Evolutionary conservation across 2,113 vertebrate genomes (phyloP).

Genomic region (Chinchilla lanigera): DNA sequence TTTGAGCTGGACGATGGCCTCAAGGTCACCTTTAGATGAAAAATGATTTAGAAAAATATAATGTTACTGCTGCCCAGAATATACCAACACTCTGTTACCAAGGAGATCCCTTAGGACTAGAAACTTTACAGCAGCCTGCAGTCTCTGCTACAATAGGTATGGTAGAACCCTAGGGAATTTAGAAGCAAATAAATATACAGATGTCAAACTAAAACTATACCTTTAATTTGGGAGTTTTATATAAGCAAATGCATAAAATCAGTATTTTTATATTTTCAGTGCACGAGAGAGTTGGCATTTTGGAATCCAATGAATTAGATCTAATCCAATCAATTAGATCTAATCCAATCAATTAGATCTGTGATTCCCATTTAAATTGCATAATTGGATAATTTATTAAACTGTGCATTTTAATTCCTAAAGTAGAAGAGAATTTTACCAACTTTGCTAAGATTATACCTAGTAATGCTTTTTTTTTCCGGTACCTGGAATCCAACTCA

Average conservation of each 20-base stretch:
- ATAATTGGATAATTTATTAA: conserved; percentile 38
- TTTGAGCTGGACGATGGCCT: not conserved
- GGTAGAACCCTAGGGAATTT: not conserved
- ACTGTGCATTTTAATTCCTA: conserved; percentile 36
- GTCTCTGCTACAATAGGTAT: not conserved
- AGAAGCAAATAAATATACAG: not conserved
- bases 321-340: not conserved
- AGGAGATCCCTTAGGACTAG: not conserved
- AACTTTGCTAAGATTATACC: conserved; percentile 46
- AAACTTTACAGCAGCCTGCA: not conserved
- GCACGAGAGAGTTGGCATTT: not conserved
- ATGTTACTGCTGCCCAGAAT: not conserved
- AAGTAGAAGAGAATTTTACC: conserved; percentile 18
- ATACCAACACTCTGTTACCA: not conserved
- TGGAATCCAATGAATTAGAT: not conserved
- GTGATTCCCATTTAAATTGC: conserved; percentile 5
- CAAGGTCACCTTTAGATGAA: not conserved
- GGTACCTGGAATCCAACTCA: too few species aligned
- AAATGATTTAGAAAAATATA: not conserved
- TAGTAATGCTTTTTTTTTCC: not conserved
- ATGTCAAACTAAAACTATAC: not conserved
- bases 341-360: not conserved
- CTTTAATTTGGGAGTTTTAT: not conserved
- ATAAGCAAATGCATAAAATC: not conserved
- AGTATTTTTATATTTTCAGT: conserved; percentile 41